Evolutionary conservation across 1,140 invertebrate genomes (phyloP).

Genomic region (Papilio helenus): DNA sequence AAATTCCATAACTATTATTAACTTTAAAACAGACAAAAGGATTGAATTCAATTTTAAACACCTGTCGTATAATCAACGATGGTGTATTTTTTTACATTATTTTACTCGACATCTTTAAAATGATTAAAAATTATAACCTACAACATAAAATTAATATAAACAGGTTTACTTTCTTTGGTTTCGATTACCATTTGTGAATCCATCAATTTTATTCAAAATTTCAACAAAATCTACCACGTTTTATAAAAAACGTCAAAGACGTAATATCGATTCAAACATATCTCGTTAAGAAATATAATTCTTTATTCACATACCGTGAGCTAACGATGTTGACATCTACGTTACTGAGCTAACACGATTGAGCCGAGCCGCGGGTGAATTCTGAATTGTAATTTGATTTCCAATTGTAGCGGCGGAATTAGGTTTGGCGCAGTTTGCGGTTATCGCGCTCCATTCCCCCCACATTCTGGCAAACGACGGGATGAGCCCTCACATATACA

Average conservation of each 20-base stretch:
- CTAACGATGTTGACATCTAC: slow-evolving; percentile 26
- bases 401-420: slow-evolving; percentile 17
- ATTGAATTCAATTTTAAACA: slow-evolving; percentile 8
- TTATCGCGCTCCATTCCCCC: slow-evolving; percentile 8
- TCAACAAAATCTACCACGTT: too few species aligned
- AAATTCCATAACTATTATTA: slow-evolving; percentile 37
- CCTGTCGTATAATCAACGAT: background rate
- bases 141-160: background rate
- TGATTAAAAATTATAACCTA: background rate
- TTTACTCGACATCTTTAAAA: background rate
- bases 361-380: slow-evolving; percentile 9
- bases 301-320: background rate
- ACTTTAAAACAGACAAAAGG: slow-evolving; percentile 25
- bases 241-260: too few species aligned
- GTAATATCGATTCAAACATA: too few species aligned
- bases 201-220: too few species aligned
- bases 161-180: background rate
- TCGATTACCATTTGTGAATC: too few species aligned
- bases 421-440: slow-evolving; percentile 23
- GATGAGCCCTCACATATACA: background rate
- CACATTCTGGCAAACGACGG: slow-evolving; percentile 1
- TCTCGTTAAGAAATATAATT: background rate
- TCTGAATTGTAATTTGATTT: slow-evolving; percentile 27
- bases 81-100: background rate
- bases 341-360: slow-evolving; percentile 8